These are phyloP conservation scores for Epinotia brunnichana DNA, from an alignment of 2,888 invertebrate genomes.

Conservation along the genomic window DNA sequence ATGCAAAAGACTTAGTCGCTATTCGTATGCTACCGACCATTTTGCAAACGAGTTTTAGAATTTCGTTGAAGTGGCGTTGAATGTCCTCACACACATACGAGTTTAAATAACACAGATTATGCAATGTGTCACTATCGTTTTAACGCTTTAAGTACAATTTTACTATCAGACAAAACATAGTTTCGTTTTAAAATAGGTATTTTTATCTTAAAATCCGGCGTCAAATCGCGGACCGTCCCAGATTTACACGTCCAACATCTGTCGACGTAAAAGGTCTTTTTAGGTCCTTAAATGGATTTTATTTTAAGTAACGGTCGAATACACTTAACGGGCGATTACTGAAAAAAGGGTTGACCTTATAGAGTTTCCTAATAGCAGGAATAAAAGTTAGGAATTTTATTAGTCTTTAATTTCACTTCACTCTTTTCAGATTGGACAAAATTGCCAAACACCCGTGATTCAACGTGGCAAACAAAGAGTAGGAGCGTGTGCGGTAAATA, in stretches of 20 bases:
- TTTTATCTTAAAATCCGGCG: constrained; percentile 1
- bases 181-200: not conserved
- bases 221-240: not conserved
- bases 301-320: constrained; percentile 8
- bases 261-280: not conserved
- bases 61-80: no score
- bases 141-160: not conserved
- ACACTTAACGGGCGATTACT: not conserved
- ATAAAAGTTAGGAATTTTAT: not conserved
- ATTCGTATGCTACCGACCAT: no score
- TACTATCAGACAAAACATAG: not conserved
- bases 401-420: not conserved
- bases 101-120: no score
- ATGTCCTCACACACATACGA: no score
- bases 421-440: not conserved
- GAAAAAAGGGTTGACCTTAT: not conserved
- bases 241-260: constrained; percentile 4
- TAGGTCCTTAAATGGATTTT: not conserved
- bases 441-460: not conserved
- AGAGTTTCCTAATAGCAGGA: not conserved
- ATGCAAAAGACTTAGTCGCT: no score
- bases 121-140: no score
- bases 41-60: no score
- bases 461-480: no score
- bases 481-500: no score